Conservation (phyloP, 2,888 invertebrate species). For the Nephrotoma guestfalica region DNA sequence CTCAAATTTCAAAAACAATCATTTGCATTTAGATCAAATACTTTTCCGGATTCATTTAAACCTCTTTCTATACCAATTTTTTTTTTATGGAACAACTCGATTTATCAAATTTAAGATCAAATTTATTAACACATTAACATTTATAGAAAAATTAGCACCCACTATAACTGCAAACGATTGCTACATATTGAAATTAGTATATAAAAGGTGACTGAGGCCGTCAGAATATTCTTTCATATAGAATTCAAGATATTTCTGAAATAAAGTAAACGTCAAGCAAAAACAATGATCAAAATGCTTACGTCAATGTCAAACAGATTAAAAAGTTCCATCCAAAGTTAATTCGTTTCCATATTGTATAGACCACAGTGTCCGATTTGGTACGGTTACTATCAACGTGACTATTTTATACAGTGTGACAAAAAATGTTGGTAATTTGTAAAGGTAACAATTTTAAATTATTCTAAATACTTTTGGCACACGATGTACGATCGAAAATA, state of each 20-base stretch:
- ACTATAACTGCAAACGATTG: too few species aligned
- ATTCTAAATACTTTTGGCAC: neutral
- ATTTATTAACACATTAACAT: too few species aligned
- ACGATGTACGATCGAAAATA: neutral
- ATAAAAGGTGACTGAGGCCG: too few species aligned
- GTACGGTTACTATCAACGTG: neutral
- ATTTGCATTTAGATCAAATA: too few species aligned
- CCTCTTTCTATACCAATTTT: too few species aligned
- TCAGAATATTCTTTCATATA: neutral
- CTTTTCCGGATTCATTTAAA: too few species aligned
- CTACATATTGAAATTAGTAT: too few species aligned
- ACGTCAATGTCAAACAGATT: neutral
- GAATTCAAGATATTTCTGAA: neutral
- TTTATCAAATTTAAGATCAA: too few species aligned
- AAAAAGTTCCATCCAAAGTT: neutral
- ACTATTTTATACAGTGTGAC: neutral
- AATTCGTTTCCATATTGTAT: neutral
- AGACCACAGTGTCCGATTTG: neutral
- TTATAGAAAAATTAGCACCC: too few species aligned
- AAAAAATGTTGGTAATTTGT: too few species aligned
- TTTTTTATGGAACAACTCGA: too few species aligned
- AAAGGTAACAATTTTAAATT: neutral
- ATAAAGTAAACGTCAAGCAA: neutral
- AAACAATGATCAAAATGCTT: neutral
- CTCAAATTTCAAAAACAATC: too few species aligned